A percentile compares a stretch with the other conserved stretches of the same genome.
Evolutionary conservation across 2,113 vertebrate species (phyloP).

Genomic region (Neofelis nebulosa): DNA sequence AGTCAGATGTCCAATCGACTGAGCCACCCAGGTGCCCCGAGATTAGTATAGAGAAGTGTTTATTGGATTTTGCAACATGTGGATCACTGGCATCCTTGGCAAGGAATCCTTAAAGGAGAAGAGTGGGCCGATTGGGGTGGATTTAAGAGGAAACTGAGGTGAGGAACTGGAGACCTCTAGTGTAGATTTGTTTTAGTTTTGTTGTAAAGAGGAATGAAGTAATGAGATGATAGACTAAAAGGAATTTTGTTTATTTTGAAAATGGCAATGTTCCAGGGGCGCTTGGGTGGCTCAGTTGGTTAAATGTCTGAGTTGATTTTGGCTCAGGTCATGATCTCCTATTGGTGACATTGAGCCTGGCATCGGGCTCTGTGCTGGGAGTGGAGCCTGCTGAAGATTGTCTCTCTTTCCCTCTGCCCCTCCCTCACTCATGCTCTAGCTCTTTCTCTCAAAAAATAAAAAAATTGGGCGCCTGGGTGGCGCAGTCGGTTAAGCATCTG

Average conservation of each 20-base stretch:
- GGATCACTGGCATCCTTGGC: neutral
- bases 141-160: neutral
- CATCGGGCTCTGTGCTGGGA: too few relatives aligned
- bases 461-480: too few relatives aligned
- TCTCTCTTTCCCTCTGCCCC: too few relatives aligned
- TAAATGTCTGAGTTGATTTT: too few relatives aligned
- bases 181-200: neutral
- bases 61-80: neutral
- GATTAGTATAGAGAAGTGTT: neutral
- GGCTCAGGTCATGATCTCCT: too few relatives aligned
- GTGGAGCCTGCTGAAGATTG: too few relatives aligned
- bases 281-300: too few relatives aligned
- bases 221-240: neutral
- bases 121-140: neutral
- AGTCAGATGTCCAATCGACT: too few relatives aligned
- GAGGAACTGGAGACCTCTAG: neutral
- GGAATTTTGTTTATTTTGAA: constrained; percentile 7
- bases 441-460: too few relatives aligned
- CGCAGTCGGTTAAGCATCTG: too few relatives aligned
- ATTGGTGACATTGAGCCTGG: too few relatives aligned
- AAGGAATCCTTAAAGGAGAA: neutral
- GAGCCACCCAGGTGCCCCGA: neutral
- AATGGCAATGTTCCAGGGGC: neutral
- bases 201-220: neutral
- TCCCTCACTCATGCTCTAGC: too few relatives aligned